phyloP scores from a whole-genome alignment of 2,113 vertebrate species.

The Ailuropoda melanoleuca region DNA sequence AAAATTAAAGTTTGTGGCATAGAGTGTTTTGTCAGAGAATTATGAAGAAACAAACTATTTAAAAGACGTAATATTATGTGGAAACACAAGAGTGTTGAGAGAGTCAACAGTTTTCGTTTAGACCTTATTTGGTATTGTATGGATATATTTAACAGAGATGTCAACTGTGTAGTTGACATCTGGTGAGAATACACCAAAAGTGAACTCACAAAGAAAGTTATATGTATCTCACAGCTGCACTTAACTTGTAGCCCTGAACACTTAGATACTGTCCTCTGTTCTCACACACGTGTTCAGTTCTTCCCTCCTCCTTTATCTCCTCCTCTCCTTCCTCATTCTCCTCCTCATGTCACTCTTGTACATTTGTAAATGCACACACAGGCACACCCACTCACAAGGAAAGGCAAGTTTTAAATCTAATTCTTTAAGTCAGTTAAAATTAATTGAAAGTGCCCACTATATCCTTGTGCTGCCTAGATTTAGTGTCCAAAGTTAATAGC shows the following conservation, averaged over 20 bases:
- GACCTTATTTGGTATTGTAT: neutral
- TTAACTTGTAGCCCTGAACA: neutral
- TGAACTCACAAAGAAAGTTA: neutral
- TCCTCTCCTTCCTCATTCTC: too few relatives aligned
- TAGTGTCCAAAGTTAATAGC: neutral
- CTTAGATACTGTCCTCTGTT: neutral
- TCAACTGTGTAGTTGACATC: neutral
- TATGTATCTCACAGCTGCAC: neutral
- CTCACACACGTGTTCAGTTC: accelerated
- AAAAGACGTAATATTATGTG: neutral
- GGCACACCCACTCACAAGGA: neutral
- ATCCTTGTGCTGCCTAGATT: neutral
- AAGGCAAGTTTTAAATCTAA: neutral
- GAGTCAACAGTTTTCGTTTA: neutral
- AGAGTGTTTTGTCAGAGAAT: neutral
- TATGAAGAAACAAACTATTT: neutral
- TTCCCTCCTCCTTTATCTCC: neutral
- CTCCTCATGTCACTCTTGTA: neutral
- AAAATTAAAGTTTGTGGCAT: neutral
- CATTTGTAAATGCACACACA: neutral
- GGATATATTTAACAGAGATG: neutral
- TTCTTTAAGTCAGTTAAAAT: neutral
- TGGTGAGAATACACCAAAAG: neutral
- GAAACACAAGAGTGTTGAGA: neutral
- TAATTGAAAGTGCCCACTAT: neutral